phyloP scores from a whole-genome alignment of 2,888 invertebrate species.

The Polymixis flavicincta region DNA sequence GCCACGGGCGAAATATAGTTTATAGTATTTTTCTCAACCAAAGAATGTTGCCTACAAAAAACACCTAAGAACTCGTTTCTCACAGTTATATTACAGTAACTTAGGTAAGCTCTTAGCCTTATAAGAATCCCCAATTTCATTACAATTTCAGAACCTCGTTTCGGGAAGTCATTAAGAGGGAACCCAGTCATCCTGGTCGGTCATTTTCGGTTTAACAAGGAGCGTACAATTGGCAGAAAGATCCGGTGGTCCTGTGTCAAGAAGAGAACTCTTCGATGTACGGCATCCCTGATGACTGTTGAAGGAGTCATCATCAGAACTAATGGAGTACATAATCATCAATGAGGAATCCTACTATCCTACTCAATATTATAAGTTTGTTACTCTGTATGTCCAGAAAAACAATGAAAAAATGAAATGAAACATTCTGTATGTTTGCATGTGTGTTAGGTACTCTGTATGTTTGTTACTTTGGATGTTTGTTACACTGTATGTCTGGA shows the following conservation, averaged over 20 bases:
- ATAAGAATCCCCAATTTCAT: background rate
- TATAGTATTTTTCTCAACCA: too few species aligned
- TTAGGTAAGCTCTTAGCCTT: background rate
- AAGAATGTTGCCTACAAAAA: too few species aligned
- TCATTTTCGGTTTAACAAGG: constrained; percentile 62
- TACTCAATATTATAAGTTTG: too few species aligned
- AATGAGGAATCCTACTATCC: constrained; percentile 7
- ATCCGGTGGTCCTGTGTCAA: constrained; percentile 71
- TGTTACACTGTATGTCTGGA: too few species aligned
- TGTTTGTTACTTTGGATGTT: too few species aligned
- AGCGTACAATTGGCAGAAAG: constrained; percentile 45
- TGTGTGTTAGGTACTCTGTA: too few species aligned
- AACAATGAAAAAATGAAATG: too few species aligned
- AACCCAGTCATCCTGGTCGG: constrained; percentile 65
- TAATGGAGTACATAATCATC: constrained; percentile 50
- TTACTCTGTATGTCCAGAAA: too few species aligned
- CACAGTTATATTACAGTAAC: background rate
- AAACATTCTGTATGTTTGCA: too few species aligned
- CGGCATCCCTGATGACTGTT: constrained; percentile 64
- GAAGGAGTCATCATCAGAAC: constrained; percentile 57
- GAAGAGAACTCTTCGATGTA: constrained; percentile 63
- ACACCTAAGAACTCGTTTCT: background rate
- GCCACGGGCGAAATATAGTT: too few species aligned
- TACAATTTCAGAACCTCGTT: constrained; percentile 45
- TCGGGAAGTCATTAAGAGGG: constrained; percentile 62